Conservation (phyloP, 2,797 vertebrate species). For the Crocidura indochinensis region DNA sequence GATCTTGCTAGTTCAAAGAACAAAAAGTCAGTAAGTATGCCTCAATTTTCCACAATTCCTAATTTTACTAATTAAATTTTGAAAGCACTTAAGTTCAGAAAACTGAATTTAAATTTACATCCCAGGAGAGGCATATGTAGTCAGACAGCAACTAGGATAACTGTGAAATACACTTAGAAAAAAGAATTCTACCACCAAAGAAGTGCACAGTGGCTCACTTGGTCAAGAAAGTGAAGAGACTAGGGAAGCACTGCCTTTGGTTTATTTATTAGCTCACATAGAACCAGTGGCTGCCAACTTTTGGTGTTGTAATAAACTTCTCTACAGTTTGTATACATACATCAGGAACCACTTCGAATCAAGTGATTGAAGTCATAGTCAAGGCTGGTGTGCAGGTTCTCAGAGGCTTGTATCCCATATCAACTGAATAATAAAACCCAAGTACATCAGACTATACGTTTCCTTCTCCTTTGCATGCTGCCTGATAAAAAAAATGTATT, state of each 20-base stretch:
- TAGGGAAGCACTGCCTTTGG: neutral
- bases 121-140: neutral
- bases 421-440: constrained; percentile 1
- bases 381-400: neutral
- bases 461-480: neutral
- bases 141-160: neutral
- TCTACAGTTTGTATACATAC: neutral
- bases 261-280: constrained; percentile 32
- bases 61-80: constrained; percentile 52
- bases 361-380: neutral
- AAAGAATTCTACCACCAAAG: neutral
- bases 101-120: constrained; percentile 51
- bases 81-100: constrained; percentile 6
- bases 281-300: neutral
- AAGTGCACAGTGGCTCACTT: neutral
- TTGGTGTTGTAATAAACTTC: neutral
- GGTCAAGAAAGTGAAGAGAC: constrained; percentile 35
- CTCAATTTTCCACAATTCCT: constrained; percentile 16
- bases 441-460: neutral
- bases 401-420: neutral
- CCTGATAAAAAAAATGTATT: neutral
- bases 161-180: neutral
- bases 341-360: neutral
- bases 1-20: neutral
- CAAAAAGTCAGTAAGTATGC: neutral